Evolutionary conservation across 2,113 vertebrate species (phyloP).

Genomic region (Phaetusa simplex): DNA sequence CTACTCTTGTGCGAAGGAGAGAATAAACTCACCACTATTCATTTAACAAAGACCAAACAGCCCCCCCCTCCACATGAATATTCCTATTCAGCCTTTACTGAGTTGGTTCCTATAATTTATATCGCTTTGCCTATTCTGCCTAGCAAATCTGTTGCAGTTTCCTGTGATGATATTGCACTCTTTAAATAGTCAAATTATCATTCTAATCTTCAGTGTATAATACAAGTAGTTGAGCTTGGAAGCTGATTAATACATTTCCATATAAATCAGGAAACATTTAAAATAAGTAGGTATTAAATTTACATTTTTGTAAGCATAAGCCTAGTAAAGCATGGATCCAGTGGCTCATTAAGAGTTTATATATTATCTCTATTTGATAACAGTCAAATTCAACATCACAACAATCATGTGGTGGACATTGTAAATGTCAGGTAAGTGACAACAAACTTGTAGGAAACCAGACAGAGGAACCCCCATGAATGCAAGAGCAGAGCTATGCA

Average conservation of each 20-base stretch:
- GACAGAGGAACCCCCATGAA: neutral
- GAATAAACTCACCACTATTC: neutral
- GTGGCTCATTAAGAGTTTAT: neutral
- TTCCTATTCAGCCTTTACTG: neutral
- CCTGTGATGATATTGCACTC: neutral
- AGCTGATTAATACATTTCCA: neutral
- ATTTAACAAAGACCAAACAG: neutral
- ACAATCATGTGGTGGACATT: neutral
- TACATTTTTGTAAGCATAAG: neutral
- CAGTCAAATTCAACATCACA: neutral
- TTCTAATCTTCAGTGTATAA: neutral
- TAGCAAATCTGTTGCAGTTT: neutral
- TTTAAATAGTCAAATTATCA: neutral
- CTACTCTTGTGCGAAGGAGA: neutral
- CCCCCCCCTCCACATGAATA: rapidly evolving
- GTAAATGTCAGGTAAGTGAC: neutral
- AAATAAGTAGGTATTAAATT: neutral
- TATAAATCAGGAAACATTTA: neutral
- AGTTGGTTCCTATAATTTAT: neutral
- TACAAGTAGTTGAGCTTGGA: neutral
- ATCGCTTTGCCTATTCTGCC: neutral
- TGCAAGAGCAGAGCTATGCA: neutral
- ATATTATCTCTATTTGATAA: neutral
- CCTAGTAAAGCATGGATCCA: neutral
- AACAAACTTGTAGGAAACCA: neutral